Base-by-base conservation (phyloP, 1,140 invertebrate genomes). In the Sarcophaga peregrina region DNA sequence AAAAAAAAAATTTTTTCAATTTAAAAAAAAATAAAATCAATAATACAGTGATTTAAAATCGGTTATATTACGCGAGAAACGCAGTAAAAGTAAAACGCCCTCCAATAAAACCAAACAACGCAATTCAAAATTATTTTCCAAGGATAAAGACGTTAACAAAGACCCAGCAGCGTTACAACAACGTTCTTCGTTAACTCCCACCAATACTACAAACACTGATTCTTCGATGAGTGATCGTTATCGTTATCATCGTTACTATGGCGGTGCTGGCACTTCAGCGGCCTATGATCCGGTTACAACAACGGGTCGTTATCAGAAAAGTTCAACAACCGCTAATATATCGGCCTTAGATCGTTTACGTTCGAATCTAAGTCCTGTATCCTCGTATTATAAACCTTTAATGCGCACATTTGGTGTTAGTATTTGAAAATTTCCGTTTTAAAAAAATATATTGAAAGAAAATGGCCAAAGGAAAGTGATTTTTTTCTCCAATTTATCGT, bases 371-470 rank as follows among this genome's bases (percentile, higher is more conserved):
- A 90, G 89, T 80, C 89, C 89, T 17, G 86, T 90, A 50, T 83
- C 85, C 11, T 83, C 86, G n/a, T 90, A 90, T 85, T 90, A 90
- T 80, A 90, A 90, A 83, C 89, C 90, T 4, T 47, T 90, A 9
- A 87, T 90, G 80, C 86, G 88, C 5, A 87, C 87, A 47, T 81
- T 90, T 80, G 83, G 84, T 83, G 89, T 88, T 90, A 89, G 88
- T 89, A 89, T 86, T 5, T 68, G 74, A 17, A 78, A n/a, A n/a
- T n/a, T n/a, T n/a, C n/a, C 25, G 25, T 37, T 37, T 6, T 8
- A 80, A 54, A 2, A 17, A 13, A 52, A 17, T 46, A 20, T 11
- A 9, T 46, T 7, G 20, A 52, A 62, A 62, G 52, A 47, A 50
- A 62, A 54, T 76, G 15, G 17, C 74, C 37, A 54, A 25, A 75